phyloP scores from a whole-genome alignment of 2,113 vertebrate species.

The Ptyas mucosa region DNA sequence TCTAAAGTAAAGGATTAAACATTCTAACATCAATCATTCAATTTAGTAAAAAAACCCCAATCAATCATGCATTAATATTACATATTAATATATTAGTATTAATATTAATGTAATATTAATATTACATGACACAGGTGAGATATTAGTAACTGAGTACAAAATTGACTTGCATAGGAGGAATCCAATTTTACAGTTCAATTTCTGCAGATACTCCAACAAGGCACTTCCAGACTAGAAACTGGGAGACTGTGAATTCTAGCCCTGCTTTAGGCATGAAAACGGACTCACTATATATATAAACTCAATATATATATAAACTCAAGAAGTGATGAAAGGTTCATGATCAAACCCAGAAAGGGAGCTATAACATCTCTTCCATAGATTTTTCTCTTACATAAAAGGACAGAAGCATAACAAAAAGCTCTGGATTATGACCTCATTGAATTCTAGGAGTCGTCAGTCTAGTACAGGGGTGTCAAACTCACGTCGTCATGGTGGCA shows the following conservation, averaged over 20 bases:
- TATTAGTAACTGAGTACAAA: neutral
- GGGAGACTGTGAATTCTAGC: neutral
- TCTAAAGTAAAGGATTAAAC: neutral
- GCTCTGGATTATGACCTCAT: no score
- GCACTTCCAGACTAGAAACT: neutral
- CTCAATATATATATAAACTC: no score
- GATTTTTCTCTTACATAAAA: no score
- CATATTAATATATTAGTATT: no score
- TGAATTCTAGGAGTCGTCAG: no score
- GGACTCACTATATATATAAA: no score
- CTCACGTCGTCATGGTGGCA: no score
- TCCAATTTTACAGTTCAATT: neutral
- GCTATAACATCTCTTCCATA: no score
- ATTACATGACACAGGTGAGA: neutral
- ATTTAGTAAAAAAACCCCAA: neutral
- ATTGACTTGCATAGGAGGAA: neutral
- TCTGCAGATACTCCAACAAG: neutral
- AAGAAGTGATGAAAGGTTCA: no score
- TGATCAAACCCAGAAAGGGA: no score
- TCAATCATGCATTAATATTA: neutral
- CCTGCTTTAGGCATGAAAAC: neutral
- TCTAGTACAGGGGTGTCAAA: neutral
- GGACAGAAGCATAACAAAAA: no score
- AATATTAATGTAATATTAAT: no score
- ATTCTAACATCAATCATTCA: neutral